Conservation (phyloP, 2,797 vertebrate species). For the Sebastes nivosus region DNA sequence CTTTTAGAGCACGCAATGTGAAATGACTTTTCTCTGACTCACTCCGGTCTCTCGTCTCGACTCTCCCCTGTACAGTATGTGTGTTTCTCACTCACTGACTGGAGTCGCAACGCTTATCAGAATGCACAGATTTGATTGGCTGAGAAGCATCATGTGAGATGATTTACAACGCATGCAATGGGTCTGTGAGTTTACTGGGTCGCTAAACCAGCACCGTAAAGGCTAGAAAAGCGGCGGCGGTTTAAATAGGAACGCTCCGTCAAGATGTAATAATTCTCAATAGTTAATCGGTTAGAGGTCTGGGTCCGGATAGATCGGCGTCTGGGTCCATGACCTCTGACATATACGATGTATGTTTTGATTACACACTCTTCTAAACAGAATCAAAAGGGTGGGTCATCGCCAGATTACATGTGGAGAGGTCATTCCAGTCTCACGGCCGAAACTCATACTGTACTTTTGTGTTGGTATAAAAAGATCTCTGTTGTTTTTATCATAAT, state of each 20-base stretch:
- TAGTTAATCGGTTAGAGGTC: neutral
- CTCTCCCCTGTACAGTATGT: neutral
- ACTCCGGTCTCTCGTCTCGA: neutral
- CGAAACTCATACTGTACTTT: slow-evolving; percentile 3
- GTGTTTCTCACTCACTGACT: neutral
- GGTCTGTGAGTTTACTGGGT: neutral
- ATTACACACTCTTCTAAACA: neutral
- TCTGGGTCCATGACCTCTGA: neutral
- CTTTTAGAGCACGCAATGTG: neutral
- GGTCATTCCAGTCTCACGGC: slow-evolving; percentile 39
- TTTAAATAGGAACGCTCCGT: neutral
- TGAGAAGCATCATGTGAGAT: neutral
- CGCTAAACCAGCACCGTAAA: neutral
- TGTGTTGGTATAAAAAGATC: slow-evolving; percentile 27
- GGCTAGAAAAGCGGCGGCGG: neutral
- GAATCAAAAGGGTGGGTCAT: slow-evolving; percentile 6
- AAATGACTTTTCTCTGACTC: neutral
- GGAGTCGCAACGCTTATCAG: neutral
- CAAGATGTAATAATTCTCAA: neutral
- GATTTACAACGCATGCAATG: neutral
- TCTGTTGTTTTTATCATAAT: slow-evolving; percentile 57
- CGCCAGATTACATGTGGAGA: slow-evolving; percentile 31
- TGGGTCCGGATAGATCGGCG: neutral
- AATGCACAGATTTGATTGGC: neutral
- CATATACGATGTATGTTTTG: neutral